These are phyloP conservation scores for Drosophila mauritiana DNA, from an alignment of 1,140 invertebrate species.

Conservation along the genomic window DNA sequence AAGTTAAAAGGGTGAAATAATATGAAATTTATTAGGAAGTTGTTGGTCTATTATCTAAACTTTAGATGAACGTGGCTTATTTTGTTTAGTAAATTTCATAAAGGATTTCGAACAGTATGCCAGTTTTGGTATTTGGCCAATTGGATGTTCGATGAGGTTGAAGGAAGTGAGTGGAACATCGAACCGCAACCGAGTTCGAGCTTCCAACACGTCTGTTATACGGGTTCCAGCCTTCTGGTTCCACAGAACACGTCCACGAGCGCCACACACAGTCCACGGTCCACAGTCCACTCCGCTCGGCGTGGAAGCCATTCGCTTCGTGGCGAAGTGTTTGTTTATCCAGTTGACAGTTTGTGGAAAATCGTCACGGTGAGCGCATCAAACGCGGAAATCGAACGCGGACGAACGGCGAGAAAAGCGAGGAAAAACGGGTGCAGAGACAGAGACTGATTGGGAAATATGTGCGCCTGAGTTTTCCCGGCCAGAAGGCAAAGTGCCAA, in stretches of 20 bases:
- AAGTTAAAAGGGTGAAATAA: not conserved
- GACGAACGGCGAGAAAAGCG: slow-evolving; percentile 55
- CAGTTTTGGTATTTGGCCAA: no score
- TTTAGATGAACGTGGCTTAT: no score
- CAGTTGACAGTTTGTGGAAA: slow-evolving; percentile 63
- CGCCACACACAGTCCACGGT: slow-evolving; percentile 1
- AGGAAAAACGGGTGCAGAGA: slow-evolving; percentile 38
- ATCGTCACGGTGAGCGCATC: slow-evolving; percentile 80
- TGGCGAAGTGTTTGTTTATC: slow-evolving; percentile 53
- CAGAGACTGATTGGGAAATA: slow-evolving; percentile 52
- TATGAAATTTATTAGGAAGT: not conserved
- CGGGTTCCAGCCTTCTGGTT: not conserved
- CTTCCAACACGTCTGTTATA: slow-evolving; percentile 13
- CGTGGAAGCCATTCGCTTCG: slow-evolving; percentile 25
- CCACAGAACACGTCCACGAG: slow-evolving; percentile 2
- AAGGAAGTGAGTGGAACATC: not conserved
- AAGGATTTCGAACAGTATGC: no score
- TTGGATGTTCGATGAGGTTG: slow-evolving; percentile 1
- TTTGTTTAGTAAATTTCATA: no score
- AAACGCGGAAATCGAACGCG: slow-evolving; percentile 51
- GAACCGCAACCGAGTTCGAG: not conserved
- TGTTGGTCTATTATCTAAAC: no score
- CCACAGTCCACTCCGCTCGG: not conserved
- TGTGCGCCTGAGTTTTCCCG: slow-evolving; percentile 50
- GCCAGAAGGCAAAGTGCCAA: slow-evolving; percentile 49